Conservation (phyloP, 2,888 invertebrate species). For the Corbicula japonica region DNA sequence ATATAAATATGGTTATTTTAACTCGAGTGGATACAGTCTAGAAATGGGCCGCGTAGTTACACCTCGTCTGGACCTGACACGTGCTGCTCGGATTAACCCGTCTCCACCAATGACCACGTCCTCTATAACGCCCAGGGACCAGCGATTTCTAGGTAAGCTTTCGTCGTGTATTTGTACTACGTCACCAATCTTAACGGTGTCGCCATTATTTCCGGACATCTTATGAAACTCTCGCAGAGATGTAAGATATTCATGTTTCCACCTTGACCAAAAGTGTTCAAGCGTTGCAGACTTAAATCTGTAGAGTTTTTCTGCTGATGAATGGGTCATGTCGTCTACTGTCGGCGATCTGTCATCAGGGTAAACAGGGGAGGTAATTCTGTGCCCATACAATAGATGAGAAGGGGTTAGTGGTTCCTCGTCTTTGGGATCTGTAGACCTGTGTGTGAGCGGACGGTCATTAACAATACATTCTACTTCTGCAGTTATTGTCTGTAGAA, state of each 20-base stretch:
- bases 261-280: conserved; percentile 38
- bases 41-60: too few relatives aligned
- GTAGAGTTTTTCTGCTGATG: conserved; percentile 4
- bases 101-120: too few relatives aligned
- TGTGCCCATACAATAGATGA: too few relatives aligned
- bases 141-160: too few relatives aligned
- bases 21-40: too few relatives aligned
- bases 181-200: conserved; percentile 14
- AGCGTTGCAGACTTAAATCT: conserved; percentile 4
- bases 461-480: too few relatives aligned
- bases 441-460: conserved; percentile 47
- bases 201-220: conserved; percentile 7
- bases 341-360: conserved; percentile 11
- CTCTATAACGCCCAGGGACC: too few relatives aligned
- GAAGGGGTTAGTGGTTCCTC: conserved; percentile 44
- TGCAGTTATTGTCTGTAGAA: conserved; percentile 38
- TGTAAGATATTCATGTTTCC: conserved; percentile 43
- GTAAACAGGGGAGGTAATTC: conserved; percentile 25
- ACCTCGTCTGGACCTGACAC: too few relatives aligned
- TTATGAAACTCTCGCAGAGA: conserved; percentile 41
- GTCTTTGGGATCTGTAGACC: conserved; percentile 38
- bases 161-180: too few relatives aligned
- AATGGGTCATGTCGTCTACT: conserved; percentile 3
- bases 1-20: too few relatives aligned
- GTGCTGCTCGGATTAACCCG: too few relatives aligned